Evolutionary conservation across 2,113 vertebrate genomes (phyloP).

Genomic region (Scatophagus argus): DNA sequence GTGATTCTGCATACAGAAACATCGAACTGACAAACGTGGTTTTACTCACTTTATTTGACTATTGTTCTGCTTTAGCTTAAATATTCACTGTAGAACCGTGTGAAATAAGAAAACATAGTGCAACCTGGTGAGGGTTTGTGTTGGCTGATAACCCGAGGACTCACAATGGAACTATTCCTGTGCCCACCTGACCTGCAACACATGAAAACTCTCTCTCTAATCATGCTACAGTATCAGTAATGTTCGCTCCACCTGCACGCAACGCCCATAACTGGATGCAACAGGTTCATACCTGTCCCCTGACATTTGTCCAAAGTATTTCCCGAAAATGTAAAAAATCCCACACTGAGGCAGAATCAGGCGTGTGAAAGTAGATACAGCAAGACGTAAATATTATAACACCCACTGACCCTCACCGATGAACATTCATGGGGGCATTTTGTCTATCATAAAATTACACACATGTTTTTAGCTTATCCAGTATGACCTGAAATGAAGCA

Average conservation of each 20-base stretch:
- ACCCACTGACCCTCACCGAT: neutral
- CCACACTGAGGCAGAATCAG: conserved; percentile 3
- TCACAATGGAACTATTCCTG: neutral
- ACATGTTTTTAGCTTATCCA: neutral
- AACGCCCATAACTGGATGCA: conserved; percentile 20
- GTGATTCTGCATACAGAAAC: neutral
- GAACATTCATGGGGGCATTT: no score
- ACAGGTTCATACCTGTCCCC: conserved; percentile 47
- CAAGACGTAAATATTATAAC: neutral
- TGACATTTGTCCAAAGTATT: neutral
- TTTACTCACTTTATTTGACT: neutral
- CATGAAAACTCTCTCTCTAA: conserved; percentile 40
- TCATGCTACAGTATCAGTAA: conserved; percentile 24
- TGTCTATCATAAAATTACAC: neutral
- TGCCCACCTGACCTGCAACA: conserved; percentile 32
- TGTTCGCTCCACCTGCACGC: neutral
- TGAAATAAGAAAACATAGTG: neutral
- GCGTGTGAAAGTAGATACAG: neutral
- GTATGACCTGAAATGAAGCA: neutral
- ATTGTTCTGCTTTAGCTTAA: neutral
- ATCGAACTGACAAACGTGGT: neutral
- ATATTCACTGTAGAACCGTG: neutral
- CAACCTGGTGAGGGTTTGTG: neutral
- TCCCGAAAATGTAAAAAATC: conserved; percentile 27
- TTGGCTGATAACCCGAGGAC: conserved; percentile 42